Percentiles rank a stretch among this genome's conserved stretches.
These are phyloP conservation scores for Helicolenus hilgendorfi DNA, from an alignment of 2,797 vertebrate genomes.

Conservation along the genomic window DNA sequence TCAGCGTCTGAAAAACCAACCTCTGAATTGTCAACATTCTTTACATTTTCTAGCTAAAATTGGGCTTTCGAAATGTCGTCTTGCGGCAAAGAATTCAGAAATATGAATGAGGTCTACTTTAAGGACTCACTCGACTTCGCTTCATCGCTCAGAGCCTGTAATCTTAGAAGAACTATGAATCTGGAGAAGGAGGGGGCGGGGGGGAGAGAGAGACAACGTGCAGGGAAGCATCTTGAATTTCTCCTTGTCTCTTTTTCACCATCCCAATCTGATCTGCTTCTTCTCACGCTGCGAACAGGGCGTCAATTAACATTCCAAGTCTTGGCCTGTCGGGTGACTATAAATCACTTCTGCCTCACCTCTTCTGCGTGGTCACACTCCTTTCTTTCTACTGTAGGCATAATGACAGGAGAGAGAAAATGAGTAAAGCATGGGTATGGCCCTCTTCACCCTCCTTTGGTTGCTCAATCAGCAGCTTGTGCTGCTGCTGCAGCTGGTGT, in stretches of 20 bases:
- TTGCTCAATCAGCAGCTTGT: conserved; percentile 20
- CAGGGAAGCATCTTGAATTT: conserved; percentile 42
- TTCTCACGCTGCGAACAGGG: conserved; percentile 79
- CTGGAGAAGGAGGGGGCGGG: conserved; percentile 6
- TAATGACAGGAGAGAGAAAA: conserved; percentile 67
- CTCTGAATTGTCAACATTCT: conserved; percentile 84
- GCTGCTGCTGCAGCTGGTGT: conserved; percentile 27
- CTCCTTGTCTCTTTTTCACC: conserved; percentile 54
- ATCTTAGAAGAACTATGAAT: conserved; percentile 63
- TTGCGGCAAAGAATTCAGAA: conserved; percentile 77
- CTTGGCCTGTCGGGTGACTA: conserved; percentile 78
- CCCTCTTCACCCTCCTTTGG: conserved; percentile 16
- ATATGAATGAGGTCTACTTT: conserved; percentile 65
- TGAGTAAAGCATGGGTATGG: conserved; percentile 32
- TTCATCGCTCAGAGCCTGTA: conserved; percentile 60
- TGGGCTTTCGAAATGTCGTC: conserved; percentile 76
- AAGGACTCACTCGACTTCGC: conserved; percentile 48
- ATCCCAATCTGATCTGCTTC: conserved; percentile 67
- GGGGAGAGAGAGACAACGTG: conserved; percentile 13
- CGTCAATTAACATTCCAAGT: conserved; percentile 89
- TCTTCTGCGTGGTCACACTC: conserved; percentile 65
- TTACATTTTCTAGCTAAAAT: conserved; percentile 83
- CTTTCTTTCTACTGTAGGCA: conserved; percentile 62
- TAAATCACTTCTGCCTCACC: conserved; percentile 83
- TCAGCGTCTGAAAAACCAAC: conserved; percentile 81